Evolutionary conservation across 2,113 vertebrate species (phyloP), one percentile per base, ranked within the genome.

Genomic region (Hipposideros armiger): DNA sequence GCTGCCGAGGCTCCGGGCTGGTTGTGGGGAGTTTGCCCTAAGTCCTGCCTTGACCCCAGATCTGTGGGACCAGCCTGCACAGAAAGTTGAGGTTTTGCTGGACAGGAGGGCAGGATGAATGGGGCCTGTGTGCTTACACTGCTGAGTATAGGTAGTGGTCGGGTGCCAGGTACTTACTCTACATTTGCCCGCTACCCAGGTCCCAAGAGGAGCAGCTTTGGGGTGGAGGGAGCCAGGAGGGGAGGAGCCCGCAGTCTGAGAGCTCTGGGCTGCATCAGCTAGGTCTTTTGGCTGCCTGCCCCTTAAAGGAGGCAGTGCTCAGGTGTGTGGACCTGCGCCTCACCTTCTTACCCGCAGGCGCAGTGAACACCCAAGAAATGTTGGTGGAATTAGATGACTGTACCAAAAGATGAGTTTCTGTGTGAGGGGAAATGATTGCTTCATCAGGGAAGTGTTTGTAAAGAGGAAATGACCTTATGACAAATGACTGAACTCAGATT

Each of bases 101-200:
- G 14, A 36, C 0, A 0, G 56, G 11, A 72, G 8, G 17, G 6
- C 40, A 0, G 0, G 30, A 28, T 3, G 17, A 36, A 2, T 8
- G 24, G 20, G 42, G 7, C 64, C 30, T 4, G 42, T 40, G 32
- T 73, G 28, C 16, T 5, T 0, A 15, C 40, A 47, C 36, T 17
- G 69, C 47, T 11, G 45, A 90, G 76, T 2, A 16, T 0, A 36
- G 36, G 36, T 36, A 40, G 24, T 36, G 28, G 24, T 24, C 11
- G 19, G 7, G 3, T 3, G 52, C 82, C 81, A 32, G 32, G 36
- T 56, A n/a, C 36, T 36, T 6, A 74, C 80, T 45, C 64, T 17
- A 17, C 32, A 14, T 82, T 56, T 52, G 66, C 56, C 10, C 5
- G 4, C 78, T 58, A 36, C 40, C 60, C 10, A 40, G 58, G 20